Percentiles rank a stretch among this genome's conserved stretches.
Conservation (phyloP, 2,113 vertebrate genomes). For the Connochaetes taurinus region DNA sequence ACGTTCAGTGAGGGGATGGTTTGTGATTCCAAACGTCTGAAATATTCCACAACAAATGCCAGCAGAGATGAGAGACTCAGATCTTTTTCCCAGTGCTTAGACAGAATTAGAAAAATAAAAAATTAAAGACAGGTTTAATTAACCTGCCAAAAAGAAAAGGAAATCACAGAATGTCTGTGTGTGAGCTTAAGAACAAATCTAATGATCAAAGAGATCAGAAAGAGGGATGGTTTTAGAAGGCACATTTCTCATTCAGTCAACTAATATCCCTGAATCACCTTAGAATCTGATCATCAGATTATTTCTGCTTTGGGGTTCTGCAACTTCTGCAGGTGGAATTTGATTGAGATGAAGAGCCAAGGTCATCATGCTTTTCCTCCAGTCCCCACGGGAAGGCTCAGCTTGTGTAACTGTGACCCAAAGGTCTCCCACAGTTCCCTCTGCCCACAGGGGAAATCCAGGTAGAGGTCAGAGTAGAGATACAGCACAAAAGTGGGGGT, state of each 20-base stretch:
- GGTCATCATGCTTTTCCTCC: background rate
- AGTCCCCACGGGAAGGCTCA: accelerated
- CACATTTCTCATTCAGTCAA: constrained; percentile 56
- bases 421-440: background rate
- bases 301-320: constrained; percentile 17
- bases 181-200: constrained; percentile 70
- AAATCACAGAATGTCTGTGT: constrained; percentile 49
- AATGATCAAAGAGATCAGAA: constrained; percentile 62
- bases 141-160: constrained; percentile 65
- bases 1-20: background rate
- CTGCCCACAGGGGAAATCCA: accelerated
- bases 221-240: background rate
- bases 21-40: background rate
- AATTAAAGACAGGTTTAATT: constrained; percentile 71
- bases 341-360: background rate
- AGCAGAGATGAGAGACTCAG: constrained; percentile 28
- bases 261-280: constrained; percentile 49
- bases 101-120: background rate
- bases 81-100: constrained; percentile 1
- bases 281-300: constrained; percentile 61
- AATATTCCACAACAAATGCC: background rate
- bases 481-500: background rate
- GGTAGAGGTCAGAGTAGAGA: background rate
- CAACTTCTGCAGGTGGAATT: background rate
- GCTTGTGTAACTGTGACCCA: no score